Evolutionary conservation across 1,140 invertebrate genomes (phyloP).

Genomic region (Lucilia cuprina): DNA sequence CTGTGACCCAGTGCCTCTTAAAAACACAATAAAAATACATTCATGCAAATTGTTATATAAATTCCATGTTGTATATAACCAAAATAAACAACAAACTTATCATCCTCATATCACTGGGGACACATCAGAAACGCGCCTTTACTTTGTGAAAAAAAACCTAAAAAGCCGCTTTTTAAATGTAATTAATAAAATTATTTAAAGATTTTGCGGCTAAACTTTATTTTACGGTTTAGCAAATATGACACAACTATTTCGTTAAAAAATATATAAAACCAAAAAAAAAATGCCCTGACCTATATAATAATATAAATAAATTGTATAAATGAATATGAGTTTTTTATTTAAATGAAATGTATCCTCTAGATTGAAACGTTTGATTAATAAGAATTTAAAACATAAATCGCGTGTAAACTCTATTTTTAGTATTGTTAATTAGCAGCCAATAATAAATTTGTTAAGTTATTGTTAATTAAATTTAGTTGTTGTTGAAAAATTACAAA

Average conservation of each 20-base stretch:
- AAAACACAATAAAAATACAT: background rate
- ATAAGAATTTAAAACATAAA: conserved; percentile 3
- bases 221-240: conserved; percentile 1
- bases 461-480: conserved; percentile 28
- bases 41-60: too few relatives aligned
- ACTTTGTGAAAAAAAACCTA: conserved; percentile 8
- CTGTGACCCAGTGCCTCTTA: background rate
- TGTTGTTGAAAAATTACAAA: conserved; percentile 22
- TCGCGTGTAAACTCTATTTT: conserved; percentile 24
- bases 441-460: conserved; percentile 25
- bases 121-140: conserved; percentile 27
- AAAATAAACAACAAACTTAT: background rate
- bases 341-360: background rate
- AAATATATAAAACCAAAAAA: background rate
- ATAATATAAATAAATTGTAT: background rate
- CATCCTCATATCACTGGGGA: conserved; percentile 19
- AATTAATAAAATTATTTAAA: conserved; percentile 31
- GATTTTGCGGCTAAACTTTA: conserved; percentile 23
- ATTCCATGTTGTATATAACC: background rate
- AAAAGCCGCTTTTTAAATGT: conserved; percentile 21
- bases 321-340: background rate
- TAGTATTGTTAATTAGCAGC: conserved; percentile 20
- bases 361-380: background rate
- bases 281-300: conserved; percentile 20
- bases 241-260: conserved; percentile 14